Evolutionary conservation across 2,888 invertebrate species (phyloP), one percentile per base, ranked within the genome.

Genomic region (Campoplex capitator): DNA sequence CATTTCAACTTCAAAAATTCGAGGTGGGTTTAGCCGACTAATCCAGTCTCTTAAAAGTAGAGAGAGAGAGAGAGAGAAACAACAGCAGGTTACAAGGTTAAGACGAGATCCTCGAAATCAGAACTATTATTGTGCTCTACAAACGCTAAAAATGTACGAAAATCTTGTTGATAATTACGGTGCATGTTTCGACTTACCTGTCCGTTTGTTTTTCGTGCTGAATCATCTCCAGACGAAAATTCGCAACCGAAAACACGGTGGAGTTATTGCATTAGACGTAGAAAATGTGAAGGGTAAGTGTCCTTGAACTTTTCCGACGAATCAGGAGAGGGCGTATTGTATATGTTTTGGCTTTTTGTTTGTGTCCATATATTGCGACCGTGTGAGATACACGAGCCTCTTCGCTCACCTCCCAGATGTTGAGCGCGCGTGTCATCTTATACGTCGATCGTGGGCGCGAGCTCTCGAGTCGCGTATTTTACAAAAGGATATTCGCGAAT

Each of bases 381-480:
- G 3, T 51, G 23, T 16, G 45, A 48, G 76, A 65, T 51, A 77
- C 35, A 77, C 35, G 67, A 67, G 76, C 28, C 65, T 45, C 48
- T 8, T 83, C 68, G 85, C 88, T 89, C 88, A 92, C 89, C 90
- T 90, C 88, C 91, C 92, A 92, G 92, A 92, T 92, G 92, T 92
- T n/a, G 78, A 70, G 54, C 58, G 48, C 76, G 76, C 91, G 91
- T 84, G 91, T 91, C 90, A 92, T 85, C 91, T 91, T 91, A 92
- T 92, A 91, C 89, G 85, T 88, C 83, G 85, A 88, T 88, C 84
- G 84, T 77, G 84, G 65, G 77, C 83, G 70, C 83, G 70, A 48
- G 68, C 78, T 54, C 82, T 65, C 48, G 58, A 68, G 65, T 45
- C 78, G 32, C 83, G 16, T 45, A 35, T 84, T 68, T 58, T 54